A percentile compares a stretch with the other conserved stretches of the same genome.
Conservation (phyloP, 2,888 invertebrate genomes). For the Lathronympha strigana region DNA sequence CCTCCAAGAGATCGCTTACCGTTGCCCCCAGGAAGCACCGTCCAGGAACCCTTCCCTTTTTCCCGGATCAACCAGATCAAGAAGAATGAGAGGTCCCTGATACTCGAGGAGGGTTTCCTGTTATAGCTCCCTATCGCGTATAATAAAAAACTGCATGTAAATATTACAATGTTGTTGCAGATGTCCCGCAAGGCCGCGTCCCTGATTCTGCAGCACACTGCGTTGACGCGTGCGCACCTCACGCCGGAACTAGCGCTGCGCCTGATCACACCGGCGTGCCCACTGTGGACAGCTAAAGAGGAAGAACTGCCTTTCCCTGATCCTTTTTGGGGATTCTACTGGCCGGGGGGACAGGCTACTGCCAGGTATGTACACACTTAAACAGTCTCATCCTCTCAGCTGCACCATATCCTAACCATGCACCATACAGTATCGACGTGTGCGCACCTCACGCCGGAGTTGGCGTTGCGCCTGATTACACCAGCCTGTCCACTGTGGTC, state of each 20-base stretch:
- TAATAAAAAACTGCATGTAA: too few species aligned
- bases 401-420: constrained; percentile 61
- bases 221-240: constrained; percentile 75
- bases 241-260: constrained; percentile 86
- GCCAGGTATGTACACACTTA: constrained; percentile 80
- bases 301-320: constrained; percentile 77
- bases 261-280: constrained; percentile 85
- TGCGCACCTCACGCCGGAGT: constrained; percentile 86
- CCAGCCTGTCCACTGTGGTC: constrained; percentile 85
- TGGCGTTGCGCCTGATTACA: constrained; percentile 85
- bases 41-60: too few species aligned
- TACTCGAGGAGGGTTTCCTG: too few species aligned
- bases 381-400: too few species aligned
- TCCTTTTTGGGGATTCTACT: constrained; percentile 91
- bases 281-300: constrained; percentile 81
- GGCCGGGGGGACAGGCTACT: constrained; percentile 90
- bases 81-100: too few species aligned
- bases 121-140: too few species aligned
- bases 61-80: too few species aligned
- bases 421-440: constrained; percentile 66
- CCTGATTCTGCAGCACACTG: constrained; percentile 66
- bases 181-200: constrained; percentile 46
- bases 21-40: too few species aligned
- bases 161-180: constrained; percentile 3
- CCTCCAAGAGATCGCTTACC: too few species aligned